Base-by-base conservation (phyloP, 2,888 invertebrate species). In the Crocallis elinguaria region DNA sequence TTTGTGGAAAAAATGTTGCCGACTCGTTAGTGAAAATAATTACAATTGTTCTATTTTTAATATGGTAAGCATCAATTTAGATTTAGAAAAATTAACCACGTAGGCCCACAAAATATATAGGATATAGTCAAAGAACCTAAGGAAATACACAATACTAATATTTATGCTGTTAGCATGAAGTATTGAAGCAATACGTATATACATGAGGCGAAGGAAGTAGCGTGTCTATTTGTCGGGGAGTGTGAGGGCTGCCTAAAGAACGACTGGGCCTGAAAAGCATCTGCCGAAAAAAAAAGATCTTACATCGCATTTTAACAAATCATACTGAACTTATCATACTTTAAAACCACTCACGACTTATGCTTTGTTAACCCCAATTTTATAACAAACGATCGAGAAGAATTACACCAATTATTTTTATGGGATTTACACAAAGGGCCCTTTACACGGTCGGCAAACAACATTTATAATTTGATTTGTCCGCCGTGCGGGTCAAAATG, bases 391-490 rank as follows among this genome's bases (percentile, higher is more conserved):
- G 78, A 82, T 83, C 80, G 80, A 82, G 80, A 88, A 69, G 76
- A 83, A 88, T 88, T 84, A 82, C 79, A 64, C 66, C 82, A 83
- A 87, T 88, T 86, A 86, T 65, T 84, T 84, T 84, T 80, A 86
- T 82, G 74, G 75, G 65, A 71, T 61, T 62, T 54, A 50, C 54
- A 62, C 62, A 63, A 62, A 62, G 57, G 43, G 35, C 49, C 49
- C 37, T 52, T 54, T 64, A 60, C 63, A 64, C 53, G 37, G 42
- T 49, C 48, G 55, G 55, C 64, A 59, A 62, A 66, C 56, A 67
- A 65, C 53, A 66, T 66, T 61, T 58, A 61, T 66, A 63, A 62
- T 66, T 57, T 53, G 53, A 53, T 53, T 58, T 60, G 56, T 58
- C 62, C 52, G 53, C 61, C 51, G 58, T 64, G 49, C 60, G 57